Evolutionary conservation across 2,113 vertebrate genomes (phyloP).

Genomic region (Oryctolagus cuniculus): DNA sequence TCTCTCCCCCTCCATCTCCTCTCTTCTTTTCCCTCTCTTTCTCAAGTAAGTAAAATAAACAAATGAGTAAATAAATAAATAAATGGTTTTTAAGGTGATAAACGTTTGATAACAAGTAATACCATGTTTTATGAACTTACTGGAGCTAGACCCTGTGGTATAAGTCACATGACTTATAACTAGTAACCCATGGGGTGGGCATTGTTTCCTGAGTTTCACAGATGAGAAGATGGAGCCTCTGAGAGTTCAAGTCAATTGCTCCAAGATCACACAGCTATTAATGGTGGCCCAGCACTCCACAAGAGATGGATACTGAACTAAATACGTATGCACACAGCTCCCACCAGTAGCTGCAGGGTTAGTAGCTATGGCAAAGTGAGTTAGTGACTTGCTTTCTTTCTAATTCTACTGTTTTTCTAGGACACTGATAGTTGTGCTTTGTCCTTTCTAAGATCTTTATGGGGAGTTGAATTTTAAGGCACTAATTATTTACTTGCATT

Average conservation of each 20-base stretch:
- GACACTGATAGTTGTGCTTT: not conserved
- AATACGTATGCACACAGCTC: not conserved
- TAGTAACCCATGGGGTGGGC: not conserved
- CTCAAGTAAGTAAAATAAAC: too few species aligned
- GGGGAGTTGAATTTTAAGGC: not conserved
- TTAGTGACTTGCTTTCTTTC: not conserved
- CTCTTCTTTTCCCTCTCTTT: too few species aligned
- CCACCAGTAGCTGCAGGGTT: not conserved
- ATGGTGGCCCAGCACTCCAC: not conserved
- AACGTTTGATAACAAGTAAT: conserved; percentile 7
- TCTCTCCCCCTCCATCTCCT: too few species aligned
- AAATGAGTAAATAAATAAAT: too few species aligned
- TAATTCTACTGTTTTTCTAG: conserved; percentile 12
- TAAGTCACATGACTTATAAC: not conserved
- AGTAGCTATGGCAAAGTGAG: not conserved
- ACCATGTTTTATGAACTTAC: not conserved
- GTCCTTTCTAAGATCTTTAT: not conserved
- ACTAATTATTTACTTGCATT: not conserved
- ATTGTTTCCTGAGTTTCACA: not conserved
- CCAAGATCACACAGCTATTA: not conserved
- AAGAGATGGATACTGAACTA: not conserved
- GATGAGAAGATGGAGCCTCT: not conserved
- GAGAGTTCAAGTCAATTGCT: not conserved
- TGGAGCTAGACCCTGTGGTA: not conserved
- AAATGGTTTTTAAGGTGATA: not conserved